phyloP scores from a whole-genome alignment of 1,140 invertebrate species.

The Chlorops oryzae region DNA sequence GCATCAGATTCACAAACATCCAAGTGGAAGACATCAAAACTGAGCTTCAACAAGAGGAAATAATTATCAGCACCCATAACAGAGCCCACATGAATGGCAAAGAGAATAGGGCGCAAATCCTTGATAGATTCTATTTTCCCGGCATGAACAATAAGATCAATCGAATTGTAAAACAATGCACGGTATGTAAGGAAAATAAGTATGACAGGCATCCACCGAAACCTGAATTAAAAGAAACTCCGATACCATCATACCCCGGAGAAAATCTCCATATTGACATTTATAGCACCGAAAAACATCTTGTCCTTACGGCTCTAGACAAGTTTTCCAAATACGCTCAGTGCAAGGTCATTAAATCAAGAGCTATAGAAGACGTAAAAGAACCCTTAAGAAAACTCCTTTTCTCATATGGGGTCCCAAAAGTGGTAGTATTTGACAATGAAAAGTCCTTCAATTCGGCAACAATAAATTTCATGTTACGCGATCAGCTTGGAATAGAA shows the following conservation, averaged over 20 bases:
- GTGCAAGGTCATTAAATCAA: conserved; percentile 1
- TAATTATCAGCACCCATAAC: too few relatives aligned
- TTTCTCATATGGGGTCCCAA: conserved; percentile 19
- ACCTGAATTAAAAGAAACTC: background rate
- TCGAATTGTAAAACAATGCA: background rate
- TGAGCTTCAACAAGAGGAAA: too few relatives aligned
- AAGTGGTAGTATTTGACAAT: conserved; percentile 21
- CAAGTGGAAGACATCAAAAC: too few relatives aligned
- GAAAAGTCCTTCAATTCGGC: conserved; percentile 21
- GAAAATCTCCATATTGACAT: background rate
- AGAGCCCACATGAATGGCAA: background rate
- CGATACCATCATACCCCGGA: too few relatives aligned
- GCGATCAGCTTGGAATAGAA: conserved; percentile 14
- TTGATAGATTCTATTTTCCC: background rate
- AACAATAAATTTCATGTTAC: conserved; percentile 14
- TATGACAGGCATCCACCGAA: background rate
- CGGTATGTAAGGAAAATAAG: background rate
- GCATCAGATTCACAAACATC: background rate
- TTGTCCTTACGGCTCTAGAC: conserved; percentile 1
- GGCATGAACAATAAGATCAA: background rate
- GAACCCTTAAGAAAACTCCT: conserved; percentile 8
- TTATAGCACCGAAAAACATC: background rate
- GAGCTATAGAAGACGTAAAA: conserved; percentile 8
- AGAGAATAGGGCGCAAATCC: background rate
- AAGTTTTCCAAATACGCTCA: conserved; percentile 8